Percentiles rank a stretch among this genome's conserved stretches.
Conservation (phyloP, 2,113 vertebrate genomes). For the Perccottus glenii region DNA sequence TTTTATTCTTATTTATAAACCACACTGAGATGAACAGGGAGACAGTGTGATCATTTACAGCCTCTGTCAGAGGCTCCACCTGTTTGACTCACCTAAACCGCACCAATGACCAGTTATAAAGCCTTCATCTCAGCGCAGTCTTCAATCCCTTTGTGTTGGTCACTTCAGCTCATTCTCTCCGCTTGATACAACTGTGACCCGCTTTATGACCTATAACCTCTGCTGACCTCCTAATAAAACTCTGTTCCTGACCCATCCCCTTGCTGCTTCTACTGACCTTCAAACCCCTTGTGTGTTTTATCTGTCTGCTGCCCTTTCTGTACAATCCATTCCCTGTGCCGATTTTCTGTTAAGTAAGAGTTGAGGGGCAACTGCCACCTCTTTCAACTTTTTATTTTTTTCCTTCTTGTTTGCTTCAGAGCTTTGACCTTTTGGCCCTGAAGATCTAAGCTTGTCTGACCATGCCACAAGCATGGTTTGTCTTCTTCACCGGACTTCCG, state of each 20-base stretch:
- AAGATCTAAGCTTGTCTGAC: slow-evolving; percentile 9
- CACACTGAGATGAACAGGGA: not conserved
- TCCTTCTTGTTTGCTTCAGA: not conserved
- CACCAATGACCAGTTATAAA: slow-evolving; percentile 1
- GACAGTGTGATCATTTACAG: not conserved
- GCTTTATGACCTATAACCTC: not conserved
- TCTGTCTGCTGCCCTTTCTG: not conserved
- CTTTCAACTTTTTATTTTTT: not conserved
- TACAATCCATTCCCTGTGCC: slow-evolving; percentile 1
- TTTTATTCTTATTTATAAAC: no score
- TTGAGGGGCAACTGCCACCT: not conserved
- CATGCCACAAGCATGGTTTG: slow-evolving; percentile 1
- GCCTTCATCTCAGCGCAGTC: not conserved
- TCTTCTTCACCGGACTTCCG: not conserved
- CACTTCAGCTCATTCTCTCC: not conserved
- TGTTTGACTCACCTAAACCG: not conserved
- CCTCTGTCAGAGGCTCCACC: not conserved
- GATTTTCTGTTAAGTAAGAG: not conserved
- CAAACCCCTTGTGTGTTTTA: slow-evolving; percentile 6
- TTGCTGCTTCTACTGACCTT: not conserved
- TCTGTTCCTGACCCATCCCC: not conserved
- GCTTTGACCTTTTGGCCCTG: not conserved
- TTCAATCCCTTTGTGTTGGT: slow-evolving; percentile 3
- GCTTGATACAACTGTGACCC: slow-evolving; percentile 1
- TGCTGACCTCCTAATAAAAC: slow-evolving; percentile 2